Conservation (phyloP, 2,113 vertebrate species). For the Empidonax alnorum region DNA sequence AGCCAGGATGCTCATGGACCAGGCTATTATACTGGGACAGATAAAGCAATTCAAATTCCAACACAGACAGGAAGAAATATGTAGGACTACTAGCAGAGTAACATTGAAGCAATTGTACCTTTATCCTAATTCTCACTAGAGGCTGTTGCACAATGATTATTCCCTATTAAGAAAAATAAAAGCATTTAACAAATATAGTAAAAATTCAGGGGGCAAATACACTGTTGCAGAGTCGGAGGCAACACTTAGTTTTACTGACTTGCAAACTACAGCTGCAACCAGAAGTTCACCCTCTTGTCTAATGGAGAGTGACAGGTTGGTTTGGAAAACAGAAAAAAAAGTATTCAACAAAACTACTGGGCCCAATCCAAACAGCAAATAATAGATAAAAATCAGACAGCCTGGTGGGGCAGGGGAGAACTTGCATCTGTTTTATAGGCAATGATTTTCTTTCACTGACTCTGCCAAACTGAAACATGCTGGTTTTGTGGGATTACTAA, state of each 20-base stretch:
- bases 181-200: background rate
- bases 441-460: background rate
- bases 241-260: background rate
- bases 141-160: background rate
- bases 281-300: background rate
- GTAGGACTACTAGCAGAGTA: background rate
- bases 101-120: background rate
- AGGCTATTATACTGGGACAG: background rate
- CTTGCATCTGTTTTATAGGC: background rate
- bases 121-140: conserved; percentile 7
- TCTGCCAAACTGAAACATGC: background rate
- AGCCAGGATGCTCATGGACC: background rate
- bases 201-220: background rate
- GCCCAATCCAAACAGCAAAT: background rate
- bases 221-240: background rate
- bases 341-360: background rate
- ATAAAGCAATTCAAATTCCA: background rate
- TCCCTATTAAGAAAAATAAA: background rate
- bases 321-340: background rate
- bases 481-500: background rate
- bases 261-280: background rate
- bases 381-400: background rate
- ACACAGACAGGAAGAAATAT: background rate
- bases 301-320: background rate
- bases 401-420: background rate